Conservation (phyloP, 2,113 vertebrate species). For the Protomyctophum bolini region DNA sequence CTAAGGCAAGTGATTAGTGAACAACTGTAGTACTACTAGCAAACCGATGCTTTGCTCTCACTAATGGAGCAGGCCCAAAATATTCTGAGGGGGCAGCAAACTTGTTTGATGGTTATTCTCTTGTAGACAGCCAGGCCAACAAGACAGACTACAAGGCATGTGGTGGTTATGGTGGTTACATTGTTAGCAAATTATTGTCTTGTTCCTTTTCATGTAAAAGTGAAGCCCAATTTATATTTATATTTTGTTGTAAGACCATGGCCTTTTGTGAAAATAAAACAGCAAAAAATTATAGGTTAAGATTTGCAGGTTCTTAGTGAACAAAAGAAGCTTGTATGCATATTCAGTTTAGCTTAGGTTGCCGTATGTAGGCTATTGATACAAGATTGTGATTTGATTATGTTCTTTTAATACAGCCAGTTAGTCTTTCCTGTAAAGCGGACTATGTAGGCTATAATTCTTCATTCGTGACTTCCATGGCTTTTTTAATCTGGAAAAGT, state of each 20-base stretch:
- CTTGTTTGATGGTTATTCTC: neutral
- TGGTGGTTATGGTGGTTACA: no score
- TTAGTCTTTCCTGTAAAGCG: neutral
- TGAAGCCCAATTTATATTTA: no score
- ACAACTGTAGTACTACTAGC: slow-evolving; percentile 42
- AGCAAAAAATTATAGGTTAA: no score
- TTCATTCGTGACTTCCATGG: slow-evolving; percentile 11
- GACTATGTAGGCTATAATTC: slow-evolving; percentile 14
- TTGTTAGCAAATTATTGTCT: neutral
- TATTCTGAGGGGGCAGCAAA: slow-evolving; percentile 52
- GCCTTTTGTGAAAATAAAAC: no score
- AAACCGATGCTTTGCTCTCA: slow-evolving; percentile 40
- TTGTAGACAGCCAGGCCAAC: no score
- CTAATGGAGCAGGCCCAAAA: slow-evolving; percentile 41
- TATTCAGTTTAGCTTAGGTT: neutral
- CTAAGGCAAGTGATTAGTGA: slow-evolving; percentile 59
- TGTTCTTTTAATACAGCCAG: neutral
- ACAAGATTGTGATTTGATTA: neutral
- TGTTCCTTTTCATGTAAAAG: neutral
- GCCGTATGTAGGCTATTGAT: neutral
- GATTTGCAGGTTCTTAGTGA: neutral
- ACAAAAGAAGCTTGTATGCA: neutral
- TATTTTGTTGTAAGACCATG: no score
- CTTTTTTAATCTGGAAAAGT: slow-evolving; percentile 43
- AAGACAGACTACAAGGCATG: no score